phyloP scores from a whole-genome alignment of 2,113 vertebrate species.

The Elachura formosa region DNA sequence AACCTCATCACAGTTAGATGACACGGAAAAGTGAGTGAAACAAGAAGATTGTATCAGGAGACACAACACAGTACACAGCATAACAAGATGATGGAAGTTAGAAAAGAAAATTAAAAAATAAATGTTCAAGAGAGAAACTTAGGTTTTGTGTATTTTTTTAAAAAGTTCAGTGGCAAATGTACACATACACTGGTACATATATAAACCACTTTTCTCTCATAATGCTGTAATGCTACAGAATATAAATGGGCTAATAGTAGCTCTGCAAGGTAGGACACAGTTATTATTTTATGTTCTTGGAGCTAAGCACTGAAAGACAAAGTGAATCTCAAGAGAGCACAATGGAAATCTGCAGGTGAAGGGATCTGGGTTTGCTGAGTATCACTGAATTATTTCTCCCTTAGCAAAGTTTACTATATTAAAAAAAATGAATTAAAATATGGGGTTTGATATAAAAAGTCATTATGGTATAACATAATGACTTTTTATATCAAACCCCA shows the following conservation, averaged over 20 bases:
- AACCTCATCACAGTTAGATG: background rate
- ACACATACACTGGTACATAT: background rate
- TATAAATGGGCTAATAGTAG: background rate
- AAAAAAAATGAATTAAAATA: background rate
- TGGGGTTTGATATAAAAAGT: background rate
- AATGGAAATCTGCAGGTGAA: background rate
- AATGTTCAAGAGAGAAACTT: background rate
- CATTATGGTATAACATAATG: background rate
- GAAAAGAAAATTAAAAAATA: background rate
- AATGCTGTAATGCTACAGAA: background rate
- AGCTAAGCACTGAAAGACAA: background rate
- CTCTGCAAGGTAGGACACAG: background rate
- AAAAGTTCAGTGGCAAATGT: background rate
- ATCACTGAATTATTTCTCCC: background rate
- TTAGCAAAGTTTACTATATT: background rate
- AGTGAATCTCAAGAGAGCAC: background rate
- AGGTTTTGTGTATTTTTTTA: background rate
- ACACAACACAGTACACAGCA: background rate
- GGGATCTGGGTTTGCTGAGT: background rate
- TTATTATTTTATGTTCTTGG: background rate
- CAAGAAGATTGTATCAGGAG: background rate
- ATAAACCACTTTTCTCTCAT: background rate
- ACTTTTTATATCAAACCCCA: too few species aligned
- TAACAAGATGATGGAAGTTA: background rate
- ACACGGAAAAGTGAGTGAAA: background rate